Evolutionary conservation across 2,888 invertebrate genomes (phyloP).

Genomic region (Urechis unicinctus): DNA sequence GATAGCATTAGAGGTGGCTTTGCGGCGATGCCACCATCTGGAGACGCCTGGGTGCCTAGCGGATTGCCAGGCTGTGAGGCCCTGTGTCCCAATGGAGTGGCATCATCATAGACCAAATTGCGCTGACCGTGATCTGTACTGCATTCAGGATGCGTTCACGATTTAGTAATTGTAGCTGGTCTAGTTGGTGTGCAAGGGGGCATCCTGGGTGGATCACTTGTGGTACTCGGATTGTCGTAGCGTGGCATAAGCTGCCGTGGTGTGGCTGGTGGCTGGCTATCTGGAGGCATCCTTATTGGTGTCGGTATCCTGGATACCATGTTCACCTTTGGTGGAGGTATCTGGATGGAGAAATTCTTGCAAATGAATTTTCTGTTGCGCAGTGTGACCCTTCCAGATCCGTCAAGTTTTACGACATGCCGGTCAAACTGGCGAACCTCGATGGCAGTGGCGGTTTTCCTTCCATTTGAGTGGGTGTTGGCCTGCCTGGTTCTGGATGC

Average conservation of each 20-base stretch:
- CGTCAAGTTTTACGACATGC: constrained; percentile 18
- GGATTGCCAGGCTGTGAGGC: too few relatives aligned
- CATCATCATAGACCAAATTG: too few relatives aligned
- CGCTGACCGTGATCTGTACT: too few relatives aligned
- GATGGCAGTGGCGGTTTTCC: constrained; percentile 23
- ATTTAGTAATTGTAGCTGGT: not conserved
- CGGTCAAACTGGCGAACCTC: constrained; percentile 24
- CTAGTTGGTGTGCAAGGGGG: not conserved
- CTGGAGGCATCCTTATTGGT: not conserved
- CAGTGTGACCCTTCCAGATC: constrained; percentile 17
- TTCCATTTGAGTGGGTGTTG: constrained; percentile 26
- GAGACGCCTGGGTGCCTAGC: too few relatives aligned
- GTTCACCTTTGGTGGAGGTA: not conserved
- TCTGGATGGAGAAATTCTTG: constrained; percentile 11
- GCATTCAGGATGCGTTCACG: too few relatives aligned
- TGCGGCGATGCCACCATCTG: too few relatives aligned
- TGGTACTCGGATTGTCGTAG: not conserved
- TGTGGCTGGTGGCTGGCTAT: not conserved
- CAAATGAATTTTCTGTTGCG: constrained; percentile 17
- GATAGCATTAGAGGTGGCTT: too few relatives aligned
- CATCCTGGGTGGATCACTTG: not conserved
- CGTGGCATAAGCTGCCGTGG: not conserved
- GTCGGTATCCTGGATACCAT: not conserved
- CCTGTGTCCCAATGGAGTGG: too few relatives aligned
- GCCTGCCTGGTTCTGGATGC: constrained; percentile 8